Conservation (phyloP, 2,113 vertebrate species). For the Mesembrinibis cayennensis region DNA sequence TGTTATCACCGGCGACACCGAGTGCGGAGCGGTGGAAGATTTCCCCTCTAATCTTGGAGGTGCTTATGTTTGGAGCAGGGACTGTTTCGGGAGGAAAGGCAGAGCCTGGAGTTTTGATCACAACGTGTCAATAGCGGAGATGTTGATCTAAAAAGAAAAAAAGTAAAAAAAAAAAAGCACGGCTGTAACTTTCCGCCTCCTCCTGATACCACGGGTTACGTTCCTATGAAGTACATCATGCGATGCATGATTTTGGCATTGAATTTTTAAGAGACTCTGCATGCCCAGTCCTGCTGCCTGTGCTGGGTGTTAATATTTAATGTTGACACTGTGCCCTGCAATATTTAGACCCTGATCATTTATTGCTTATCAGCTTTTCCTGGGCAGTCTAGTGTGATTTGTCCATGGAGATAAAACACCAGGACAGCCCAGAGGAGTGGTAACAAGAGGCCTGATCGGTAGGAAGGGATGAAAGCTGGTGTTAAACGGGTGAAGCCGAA, state of each 20-base stretch:
- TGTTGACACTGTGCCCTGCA: background rate
- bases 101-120: background rate
- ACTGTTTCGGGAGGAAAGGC: background rate
- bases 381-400: background rate
- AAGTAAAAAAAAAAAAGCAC: too few relatives aligned
- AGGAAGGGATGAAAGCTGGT: background rate
- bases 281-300: background rate
- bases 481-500: background rate
- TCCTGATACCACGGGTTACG: background rate
- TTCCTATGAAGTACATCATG: background rate
- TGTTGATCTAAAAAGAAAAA: background rate
- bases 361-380: conserved; percentile 21
- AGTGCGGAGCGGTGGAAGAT: background rate
- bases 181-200: background rate
- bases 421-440: background rate
- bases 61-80: background rate
- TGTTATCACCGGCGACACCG: background rate
- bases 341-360: background rate
- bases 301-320: background rate
- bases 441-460: background rate
- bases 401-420: background rate
- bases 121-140: background rate
- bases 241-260: background rate
- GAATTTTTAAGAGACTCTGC: background rate
- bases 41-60: background rate